phyloP scores from a whole-genome alignment of 2,888 invertebrate genomes.

The Ennomos erosarius region DNA sequence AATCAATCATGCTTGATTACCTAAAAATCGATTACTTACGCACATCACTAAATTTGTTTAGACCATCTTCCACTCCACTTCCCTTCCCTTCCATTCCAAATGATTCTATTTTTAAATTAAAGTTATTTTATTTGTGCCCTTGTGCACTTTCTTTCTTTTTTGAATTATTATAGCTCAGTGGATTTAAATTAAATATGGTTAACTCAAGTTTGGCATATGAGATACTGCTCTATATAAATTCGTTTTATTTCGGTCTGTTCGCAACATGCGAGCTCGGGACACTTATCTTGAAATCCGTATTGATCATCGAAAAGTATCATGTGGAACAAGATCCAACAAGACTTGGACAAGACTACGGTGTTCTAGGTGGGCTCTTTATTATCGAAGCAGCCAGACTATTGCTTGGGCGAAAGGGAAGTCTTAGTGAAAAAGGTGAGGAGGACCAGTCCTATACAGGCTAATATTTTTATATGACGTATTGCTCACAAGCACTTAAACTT shows the following conservation, averaged over 20 bases:
- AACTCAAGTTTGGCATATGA: constrained; percentile 93
- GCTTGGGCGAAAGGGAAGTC: constrained; percentile 94
- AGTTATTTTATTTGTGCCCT: too few species aligned
- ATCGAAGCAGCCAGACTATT: constrained; percentile 93
- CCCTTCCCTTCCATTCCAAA: too few species aligned
- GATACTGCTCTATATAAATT: constrained; percentile 93
- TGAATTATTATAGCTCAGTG: not conserved
- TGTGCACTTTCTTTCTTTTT: too few species aligned
- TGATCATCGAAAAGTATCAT: constrained; percentile 82
- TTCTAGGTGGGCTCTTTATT: constrained; percentile 90
- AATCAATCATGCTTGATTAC: too few species aligned
- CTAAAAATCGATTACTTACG: too few species aligned
- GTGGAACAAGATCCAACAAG: constrained; percentile 89
- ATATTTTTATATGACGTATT: not conserved
- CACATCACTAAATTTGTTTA: too few species aligned
- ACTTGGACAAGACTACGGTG: constrained; percentile 91
- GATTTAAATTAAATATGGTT: constrained; percentile 73
- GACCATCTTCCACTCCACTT: too few species aligned
- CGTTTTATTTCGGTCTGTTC: constrained; percentile 95
- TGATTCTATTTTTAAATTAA: too few species aligned
- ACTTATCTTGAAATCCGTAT: constrained; percentile 90
- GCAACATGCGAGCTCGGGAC: constrained; percentile 92
- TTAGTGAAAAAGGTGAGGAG: constrained; percentile 89
- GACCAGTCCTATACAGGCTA: too few species aligned
- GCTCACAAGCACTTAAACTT: too few species aligned